Conservation (phyloP, 2,797 vertebrate species). For the Mallotus villosus region DNA sequence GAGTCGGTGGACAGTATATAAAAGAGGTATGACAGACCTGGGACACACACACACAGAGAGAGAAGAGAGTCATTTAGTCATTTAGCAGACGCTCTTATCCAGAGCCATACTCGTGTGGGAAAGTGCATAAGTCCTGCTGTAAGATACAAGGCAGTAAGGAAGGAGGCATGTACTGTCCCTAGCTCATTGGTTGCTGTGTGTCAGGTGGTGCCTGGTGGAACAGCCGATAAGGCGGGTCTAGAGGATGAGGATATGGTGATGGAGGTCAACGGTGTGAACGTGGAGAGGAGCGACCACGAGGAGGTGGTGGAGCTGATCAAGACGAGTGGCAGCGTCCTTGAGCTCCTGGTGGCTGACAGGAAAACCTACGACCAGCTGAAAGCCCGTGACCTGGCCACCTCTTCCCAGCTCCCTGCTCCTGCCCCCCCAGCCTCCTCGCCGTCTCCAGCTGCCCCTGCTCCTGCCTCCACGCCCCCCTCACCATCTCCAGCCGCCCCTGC, state of each 20-base stretch:
- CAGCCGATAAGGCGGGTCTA: conserved; percentile 80
- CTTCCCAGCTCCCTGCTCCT: conserved; percentile 56
- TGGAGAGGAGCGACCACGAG: conserved; percentile 78
- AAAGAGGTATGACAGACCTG: conserved; percentile 74
- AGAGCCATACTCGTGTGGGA: too few relatives aligned
- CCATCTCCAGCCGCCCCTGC: too few relatives aligned
- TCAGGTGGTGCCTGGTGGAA: conserved; percentile 81
- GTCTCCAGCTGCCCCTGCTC: too few relatives aligned
- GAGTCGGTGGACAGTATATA: conserved; percentile 79
- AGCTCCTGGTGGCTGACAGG: conserved; percentile 81
- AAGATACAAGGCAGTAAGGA: too few relatives aligned
- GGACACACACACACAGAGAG: too few relatives aligned
- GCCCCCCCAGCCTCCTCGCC: conserved; percentile 29
- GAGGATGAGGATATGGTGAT: conserved; percentile 83
- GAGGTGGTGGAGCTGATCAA: conserved; percentile 81
- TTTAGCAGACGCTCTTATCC: too few relatives aligned
- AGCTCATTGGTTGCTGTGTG: conserved; percentile 5
- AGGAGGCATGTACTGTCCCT: too few relatives aligned
- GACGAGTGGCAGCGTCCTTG: conserved; percentile 70
- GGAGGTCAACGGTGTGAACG: conserved; percentile 84
- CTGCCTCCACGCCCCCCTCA: too few relatives aligned
- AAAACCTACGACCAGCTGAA: conserved; percentile 78
- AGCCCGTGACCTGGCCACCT: conserved; percentile 74
- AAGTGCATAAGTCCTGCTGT: too few relatives aligned
- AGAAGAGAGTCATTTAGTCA: too few relatives aligned